Base-by-base conservation (phyloP, 1,140 invertebrate genomes). In the Drosophila nikananu region DNA sequence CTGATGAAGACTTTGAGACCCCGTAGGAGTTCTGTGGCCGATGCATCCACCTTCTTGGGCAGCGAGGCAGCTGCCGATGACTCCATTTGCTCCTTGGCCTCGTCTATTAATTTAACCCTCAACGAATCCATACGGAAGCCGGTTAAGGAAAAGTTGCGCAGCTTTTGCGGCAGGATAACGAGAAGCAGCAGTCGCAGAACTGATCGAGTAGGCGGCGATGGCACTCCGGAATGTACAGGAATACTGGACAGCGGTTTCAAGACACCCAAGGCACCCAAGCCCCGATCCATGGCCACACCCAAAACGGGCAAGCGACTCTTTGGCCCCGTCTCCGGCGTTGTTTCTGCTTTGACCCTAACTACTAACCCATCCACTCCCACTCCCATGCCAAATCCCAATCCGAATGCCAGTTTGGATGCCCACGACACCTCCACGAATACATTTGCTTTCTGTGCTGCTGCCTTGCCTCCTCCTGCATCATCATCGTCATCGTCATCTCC, bases 51-150 rank as follows among this genome's bases (percentile, higher is more conserved):
- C 9, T 82, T 80, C 41, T 39, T 82, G 52, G 83, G 65, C 27
- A 80, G 76, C 51, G 83, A 86, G 54, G 75, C 74, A 60, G 86
- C 83, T 1, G 89, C 83, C 1, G 89, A 93, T 63, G 83, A 92
- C 51, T 92, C 92, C 12, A 68, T 92, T 2, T 89, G 81, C 57
- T 93, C 92, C 9, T 39, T 93, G 59, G 82, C 89, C 39, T 92
- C 89, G 30, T 92, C 89, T 27, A 82, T 86, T 2, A 92, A 77
- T 27, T 59, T 55, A 10, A 92, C 83, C 0, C 78, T 92, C 5
- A 93, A 93, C 25, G 92, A 92, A 19, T 92, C 92, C 8, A 92
- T 90, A 39, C 49, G 79, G n/a, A 91, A 86, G 37, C 91, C 92
- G 0, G 83, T 93, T 0, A 93, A 92, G 30, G 91, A 92, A 15